phyloP scores from a whole-genome alignment of 2,113 vertebrate species.

The Cervus canadensis region DNA sequence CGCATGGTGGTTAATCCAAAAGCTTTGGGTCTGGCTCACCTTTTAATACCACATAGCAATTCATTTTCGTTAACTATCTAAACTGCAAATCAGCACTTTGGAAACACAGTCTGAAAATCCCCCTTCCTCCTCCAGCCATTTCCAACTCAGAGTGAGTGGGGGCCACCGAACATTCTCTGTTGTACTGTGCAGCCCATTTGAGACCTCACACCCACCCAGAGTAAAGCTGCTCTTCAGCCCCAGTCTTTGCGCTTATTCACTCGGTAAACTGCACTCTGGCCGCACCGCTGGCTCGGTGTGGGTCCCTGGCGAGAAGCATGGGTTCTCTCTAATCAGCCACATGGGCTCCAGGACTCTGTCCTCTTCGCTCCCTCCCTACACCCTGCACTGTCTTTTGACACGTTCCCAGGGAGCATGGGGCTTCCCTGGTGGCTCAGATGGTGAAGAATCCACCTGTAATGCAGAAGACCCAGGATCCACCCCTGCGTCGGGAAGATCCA shows the following conservation, averaged over 20 bases:
- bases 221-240: too few species aligned
- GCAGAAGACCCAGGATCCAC: background rate
- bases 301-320: background rate
- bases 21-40: background rate
- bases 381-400: background rate
- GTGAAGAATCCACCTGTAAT: background rate
- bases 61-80: background rate
- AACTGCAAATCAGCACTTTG: background rate
- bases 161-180: background rate
- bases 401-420: background rate
- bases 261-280: background rate
- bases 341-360: background rate
- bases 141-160: background rate
- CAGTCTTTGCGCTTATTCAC: background rate
- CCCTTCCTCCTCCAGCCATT: background rate
- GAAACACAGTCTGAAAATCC: background rate
- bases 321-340: background rate
- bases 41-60: background rate
- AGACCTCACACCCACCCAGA: background rate
- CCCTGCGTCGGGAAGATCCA: background rate
- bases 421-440: background rate
- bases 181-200: background rate
- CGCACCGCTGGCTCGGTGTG: accelerated
- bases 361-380: background rate
- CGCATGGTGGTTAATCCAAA: background rate